Conservation (phyloP, 2,888 invertebrate species). For the Sialis fuliginosa region DNA sequence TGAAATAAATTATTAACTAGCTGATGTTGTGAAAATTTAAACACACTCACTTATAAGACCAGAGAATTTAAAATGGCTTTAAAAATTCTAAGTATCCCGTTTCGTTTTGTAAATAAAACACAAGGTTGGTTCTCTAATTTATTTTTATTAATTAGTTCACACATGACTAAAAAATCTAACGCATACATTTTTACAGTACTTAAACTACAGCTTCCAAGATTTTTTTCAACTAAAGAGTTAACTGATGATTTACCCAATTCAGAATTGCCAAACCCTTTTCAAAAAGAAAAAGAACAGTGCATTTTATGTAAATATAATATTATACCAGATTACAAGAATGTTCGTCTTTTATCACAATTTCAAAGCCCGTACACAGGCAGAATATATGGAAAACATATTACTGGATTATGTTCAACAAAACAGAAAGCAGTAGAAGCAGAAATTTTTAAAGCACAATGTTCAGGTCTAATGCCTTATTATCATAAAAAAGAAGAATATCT, state of each 20-base stretch:
- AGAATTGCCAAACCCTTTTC: constrained; percentile 64
- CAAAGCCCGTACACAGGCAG: constrained; percentile 89
- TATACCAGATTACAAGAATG: constrained; percentile 81
- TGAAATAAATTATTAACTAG: too few species aligned
- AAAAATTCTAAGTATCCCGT: too few species aligned
- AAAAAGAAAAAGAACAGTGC: constrained; percentile 52
- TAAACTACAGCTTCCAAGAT: too few species aligned
- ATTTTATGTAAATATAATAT: constrained; percentile 70
- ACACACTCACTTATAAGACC: too few species aligned
- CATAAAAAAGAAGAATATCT: constrained; percentile 64
- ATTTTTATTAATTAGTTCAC: too few species aligned
- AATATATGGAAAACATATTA: constrained; percentile 82
- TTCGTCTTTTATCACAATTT: constrained; percentile 81
- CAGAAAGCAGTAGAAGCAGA: constrained; percentile 57
- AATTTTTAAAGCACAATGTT: constrained; percentile 54
- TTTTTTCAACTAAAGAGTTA: neutral
- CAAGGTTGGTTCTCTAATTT: too few species aligned
- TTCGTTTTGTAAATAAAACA: too few species aligned
- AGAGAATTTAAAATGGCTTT: too few species aligned
- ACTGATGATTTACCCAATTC: constrained; percentile 28
- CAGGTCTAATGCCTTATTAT: constrained; percentile 69
- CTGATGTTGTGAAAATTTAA: too few species aligned
- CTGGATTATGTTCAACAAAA: constrained; percentile 74
- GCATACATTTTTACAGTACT: too few species aligned
- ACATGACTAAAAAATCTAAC: too few species aligned